A percentile compares a stretch with the other conserved stretches of the same genome.
Conservation (phyloP, 2,113 vertebrate genomes). For the Phoxinus phoxinus region DNA sequence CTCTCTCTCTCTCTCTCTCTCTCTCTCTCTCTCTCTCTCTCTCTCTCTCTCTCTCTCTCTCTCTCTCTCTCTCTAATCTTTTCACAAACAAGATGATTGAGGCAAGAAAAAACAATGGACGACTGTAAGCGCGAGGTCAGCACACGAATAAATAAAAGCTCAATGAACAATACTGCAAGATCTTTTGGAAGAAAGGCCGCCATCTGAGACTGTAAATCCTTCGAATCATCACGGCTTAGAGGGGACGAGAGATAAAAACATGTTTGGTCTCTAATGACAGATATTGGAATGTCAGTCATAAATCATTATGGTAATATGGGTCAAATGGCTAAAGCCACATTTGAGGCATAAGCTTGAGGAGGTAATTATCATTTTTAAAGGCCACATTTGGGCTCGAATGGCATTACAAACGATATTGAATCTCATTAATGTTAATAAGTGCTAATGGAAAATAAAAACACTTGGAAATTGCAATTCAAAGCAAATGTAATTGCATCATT, state of each 20-base stretch:
- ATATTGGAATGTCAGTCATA: constrained; percentile 51
- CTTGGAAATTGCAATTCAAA: constrained; percentile 50
- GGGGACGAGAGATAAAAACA: constrained; percentile 33
- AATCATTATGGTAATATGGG: constrained; percentile 49
- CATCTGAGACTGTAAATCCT: not conserved
- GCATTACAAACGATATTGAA: constrained; percentile 46
- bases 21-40: too few species aligned
- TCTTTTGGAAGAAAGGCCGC: not conserved
- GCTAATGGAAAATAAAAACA: constrained; percentile 55
- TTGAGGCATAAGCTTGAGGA: constrained; percentile 39
- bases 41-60: too few species aligned
- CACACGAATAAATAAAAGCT: not conserved
- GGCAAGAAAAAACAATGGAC: not conserved
- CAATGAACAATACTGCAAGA: not conserved
- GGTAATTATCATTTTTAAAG: constrained; percentile 53
- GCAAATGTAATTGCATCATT: constrained; percentile 43
- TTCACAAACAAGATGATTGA: not conserved
- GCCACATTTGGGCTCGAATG: constrained; percentile 50
- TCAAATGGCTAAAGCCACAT: constrained; percentile 44
- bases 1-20: not conserved
- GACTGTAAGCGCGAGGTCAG: not conserved
- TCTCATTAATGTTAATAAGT: constrained; percentile 52
- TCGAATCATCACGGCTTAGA: not conserved
- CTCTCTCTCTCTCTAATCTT: not conserved
- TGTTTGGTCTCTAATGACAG: constrained; percentile 49